phyloP scores from a whole-genome alignment of 1,140 invertebrate genomes.

The Tenebrio molitor region DNA sequence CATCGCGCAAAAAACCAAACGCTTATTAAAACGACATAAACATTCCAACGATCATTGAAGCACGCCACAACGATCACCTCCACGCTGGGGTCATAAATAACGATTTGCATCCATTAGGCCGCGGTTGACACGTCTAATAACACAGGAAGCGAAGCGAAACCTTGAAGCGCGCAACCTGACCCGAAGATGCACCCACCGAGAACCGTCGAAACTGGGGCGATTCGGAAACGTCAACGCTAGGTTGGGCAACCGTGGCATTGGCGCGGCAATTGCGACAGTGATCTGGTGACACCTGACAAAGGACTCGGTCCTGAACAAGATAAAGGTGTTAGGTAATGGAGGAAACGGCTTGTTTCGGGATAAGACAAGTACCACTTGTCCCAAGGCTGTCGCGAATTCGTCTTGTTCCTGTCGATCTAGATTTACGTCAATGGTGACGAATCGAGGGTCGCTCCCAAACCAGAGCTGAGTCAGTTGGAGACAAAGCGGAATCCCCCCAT shows the following conservation, averaged over 20 bases:
- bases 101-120: constrained; percentile 6
- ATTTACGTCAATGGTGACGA: background rate
- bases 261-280: background rate
- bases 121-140: constrained; percentile 16
- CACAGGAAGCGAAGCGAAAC: constrained; percentile 4
- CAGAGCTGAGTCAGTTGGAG: too few relatives aligned
- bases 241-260: background rate
- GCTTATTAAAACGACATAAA: background rate
- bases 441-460: too few relatives aligned
- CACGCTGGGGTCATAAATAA: background rate
- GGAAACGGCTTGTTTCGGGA: constrained; percentile 16
- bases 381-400: background rate
- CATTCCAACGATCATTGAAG: background rate
- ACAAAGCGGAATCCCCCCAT: background rate
- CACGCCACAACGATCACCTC: background rate
- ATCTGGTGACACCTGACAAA: background rate
- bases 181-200: too few relatives aligned
- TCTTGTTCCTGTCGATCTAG: background rate
- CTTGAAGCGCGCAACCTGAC: background rate
- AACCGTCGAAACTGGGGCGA: background rate
- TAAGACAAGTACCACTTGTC: background rate
- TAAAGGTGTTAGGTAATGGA: constrained; percentile 14
- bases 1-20: background rate
- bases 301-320: constrained; percentile 2
- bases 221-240: background rate